These are phyloP conservation scores for Drosophila merina DNA, from an alignment of 2,888 invertebrate genomes.

Conservation along the genomic window DNA sequence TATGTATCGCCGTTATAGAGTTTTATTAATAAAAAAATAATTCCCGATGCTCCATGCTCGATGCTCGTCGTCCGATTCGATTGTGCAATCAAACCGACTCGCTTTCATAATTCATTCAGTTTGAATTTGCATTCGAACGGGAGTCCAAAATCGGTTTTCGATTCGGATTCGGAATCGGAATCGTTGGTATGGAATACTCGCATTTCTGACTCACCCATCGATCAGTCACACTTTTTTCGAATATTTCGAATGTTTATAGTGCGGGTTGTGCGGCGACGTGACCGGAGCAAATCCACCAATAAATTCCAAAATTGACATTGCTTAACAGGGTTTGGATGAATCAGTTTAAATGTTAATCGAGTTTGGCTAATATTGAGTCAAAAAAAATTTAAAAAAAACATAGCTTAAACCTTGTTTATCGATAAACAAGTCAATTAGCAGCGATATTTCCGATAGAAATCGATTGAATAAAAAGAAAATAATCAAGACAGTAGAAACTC, in stretches of 20 bases:
- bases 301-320: conserved; percentile 6
- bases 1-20: conserved; percentile 28
- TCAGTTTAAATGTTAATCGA: not conserved
- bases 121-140: conserved; percentile 26
- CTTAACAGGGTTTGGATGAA: not conserved
- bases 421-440: not conserved
- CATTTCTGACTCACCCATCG: conserved; percentile 16
- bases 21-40: conserved; percentile 36
- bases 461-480: not conserved
- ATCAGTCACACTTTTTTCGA: conserved; percentile 32
- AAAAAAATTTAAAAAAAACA: not conserved
- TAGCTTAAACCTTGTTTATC: not conserved
- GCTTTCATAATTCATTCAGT: conserved; percentile 25
- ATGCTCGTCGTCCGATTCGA: conserved; percentile 11
- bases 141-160: conserved; percentile 10
- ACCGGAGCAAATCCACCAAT: conserved; percentile 17
- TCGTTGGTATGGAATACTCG: conserved; percentile 1
- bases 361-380: not conserved
- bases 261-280: conserved; percentile 6
- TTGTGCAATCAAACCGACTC: conserved; percentile 20
- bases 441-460: not conserved
- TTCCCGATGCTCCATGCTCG: conserved; percentile 13
- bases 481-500: not conserved
- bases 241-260: conserved; percentile 16
- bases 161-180: not conserved